These are phyloP conservation scores for Pocota personata DNA, from an alignment of 2,888 invertebrate species.

Conservation along the genomic window DNA sequence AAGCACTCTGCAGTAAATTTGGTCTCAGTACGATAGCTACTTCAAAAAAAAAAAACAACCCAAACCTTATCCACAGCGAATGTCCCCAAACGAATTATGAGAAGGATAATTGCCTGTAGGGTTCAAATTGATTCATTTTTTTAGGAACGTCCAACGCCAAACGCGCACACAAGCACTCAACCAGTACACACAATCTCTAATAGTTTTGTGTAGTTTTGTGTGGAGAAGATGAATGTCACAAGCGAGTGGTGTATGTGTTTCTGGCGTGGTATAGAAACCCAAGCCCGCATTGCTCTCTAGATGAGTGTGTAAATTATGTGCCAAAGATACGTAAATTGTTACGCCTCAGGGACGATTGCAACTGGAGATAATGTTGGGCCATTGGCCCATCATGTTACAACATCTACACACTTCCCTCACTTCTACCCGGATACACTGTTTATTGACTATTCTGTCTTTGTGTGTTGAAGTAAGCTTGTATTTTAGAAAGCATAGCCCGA, in stretches of 20 bases:
- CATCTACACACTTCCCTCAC: neutral
- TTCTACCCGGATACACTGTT: neutral
- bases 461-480: constrained; percentile 12
- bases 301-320: constrained; percentile 67
- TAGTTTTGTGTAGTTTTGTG: constrained; percentile 39
- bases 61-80: constrained; percentile 23
- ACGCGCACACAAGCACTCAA: constrained; percentile 21
- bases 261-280: neutral
- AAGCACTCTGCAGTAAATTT: constrained; percentile 20
- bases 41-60: neutral
- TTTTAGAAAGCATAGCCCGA: constrained; percentile 11
- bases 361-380: constrained; percentile 59
- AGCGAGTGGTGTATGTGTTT: neutral
- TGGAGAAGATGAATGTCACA: constrained; percentile 42
- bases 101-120: constrained; percentile 63
- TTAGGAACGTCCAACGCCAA: neutral
- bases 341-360: constrained; percentile 65
- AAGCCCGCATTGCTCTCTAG: constrained; percentile 54
- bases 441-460: constrained; percentile 27
- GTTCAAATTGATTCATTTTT: constrained; percentile 33
- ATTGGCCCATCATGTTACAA: constrained; percentile 39
- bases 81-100: constrained; percentile 58
- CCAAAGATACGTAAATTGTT: constrained; percentile 70
- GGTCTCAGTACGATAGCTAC: constrained; percentile 12
- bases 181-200: constrained; percentile 28